A percentile compares a stretch with the other conserved stretches of the same genome.
phyloP scores from a whole-genome alignment of 2,797 vertebrate genomes.

The Epinephelus coioides region DNA sequence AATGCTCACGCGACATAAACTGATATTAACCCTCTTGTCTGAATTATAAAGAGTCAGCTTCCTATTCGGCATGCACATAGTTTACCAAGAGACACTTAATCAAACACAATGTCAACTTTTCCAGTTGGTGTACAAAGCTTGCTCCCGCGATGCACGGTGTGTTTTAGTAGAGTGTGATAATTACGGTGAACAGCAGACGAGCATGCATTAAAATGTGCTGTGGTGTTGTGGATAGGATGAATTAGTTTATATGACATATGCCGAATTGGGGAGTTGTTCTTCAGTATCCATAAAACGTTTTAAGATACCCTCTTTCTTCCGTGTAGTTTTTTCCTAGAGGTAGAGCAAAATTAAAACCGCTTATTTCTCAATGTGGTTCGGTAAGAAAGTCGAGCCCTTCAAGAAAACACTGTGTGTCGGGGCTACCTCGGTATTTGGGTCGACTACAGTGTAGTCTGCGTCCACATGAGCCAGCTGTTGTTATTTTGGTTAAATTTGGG shows the following conservation, averaged over 20 bases:
- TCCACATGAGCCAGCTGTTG: not conserved
- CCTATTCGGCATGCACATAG: constrained; percentile 26
- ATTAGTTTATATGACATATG: not conserved
- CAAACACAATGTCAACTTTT: constrained; percentile 71
- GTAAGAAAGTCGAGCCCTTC: not conserved
- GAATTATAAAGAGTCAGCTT: not conserved
- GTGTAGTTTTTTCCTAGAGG: not conserved
- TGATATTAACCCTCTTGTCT: not conserved
- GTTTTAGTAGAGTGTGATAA: not conserved
- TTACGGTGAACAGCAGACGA: not conserved
- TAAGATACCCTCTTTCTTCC: not conserved
- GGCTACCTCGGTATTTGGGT: not conserved
- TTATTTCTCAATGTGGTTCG: constrained; percentile 15
- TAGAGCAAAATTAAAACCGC: not conserved
- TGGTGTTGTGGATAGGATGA: accelerated
- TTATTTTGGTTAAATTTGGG: not conserved
- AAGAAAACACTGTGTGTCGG: not conserved
- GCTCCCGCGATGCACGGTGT: constrained; percentile 2
- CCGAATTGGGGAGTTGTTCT: constrained; percentile 20
- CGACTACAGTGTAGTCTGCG: not conserved
- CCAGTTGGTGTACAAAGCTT: constrained; percentile 9
- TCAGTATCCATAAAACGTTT: not conserved
- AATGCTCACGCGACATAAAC: not conserved
- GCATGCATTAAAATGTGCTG: accelerated
- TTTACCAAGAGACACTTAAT: constrained; percentile 29